These are phyloP conservation scores for Babyrousa celebensis DNA, from an alignment of 2,797 vertebrate genomes.

Conservation along the genomic window DNA sequence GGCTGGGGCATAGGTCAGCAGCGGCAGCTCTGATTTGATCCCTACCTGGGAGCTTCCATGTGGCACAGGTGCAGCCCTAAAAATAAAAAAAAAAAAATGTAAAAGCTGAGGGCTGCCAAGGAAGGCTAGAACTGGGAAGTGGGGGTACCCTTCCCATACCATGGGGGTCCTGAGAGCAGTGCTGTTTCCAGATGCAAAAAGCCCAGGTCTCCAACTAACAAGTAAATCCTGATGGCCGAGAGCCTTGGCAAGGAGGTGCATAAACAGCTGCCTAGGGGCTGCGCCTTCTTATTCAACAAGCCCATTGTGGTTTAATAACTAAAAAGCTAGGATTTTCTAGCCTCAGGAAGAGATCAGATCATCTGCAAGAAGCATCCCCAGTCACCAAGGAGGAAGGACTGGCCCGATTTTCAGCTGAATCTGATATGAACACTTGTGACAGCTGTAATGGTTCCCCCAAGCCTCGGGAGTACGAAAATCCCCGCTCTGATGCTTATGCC, in stretches of 20 bases:
- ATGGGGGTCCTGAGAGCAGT: neutral
- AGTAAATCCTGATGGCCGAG: neutral
- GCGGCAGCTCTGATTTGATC: no score
- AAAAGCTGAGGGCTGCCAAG: neutral
- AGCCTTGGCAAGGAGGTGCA: conserved; percentile 10
- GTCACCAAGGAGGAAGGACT: conserved; percentile 10
- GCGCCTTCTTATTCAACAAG: conserved; percentile 10
- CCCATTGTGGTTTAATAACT: neutral
- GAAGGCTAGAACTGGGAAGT: neutral
- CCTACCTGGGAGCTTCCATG: no score
- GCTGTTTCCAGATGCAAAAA: conserved; percentile 18
- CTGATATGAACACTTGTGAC: conserved; percentile 5
- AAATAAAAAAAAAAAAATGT: no score
- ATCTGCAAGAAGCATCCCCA: neutral
- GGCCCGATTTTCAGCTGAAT: conserved; percentile 36
- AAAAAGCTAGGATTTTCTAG: conserved; percentile 62
- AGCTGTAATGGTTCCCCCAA: conserved; percentile 4
- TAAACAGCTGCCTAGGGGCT: neutral
- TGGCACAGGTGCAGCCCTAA: no score
- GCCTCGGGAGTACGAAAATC: neutral
- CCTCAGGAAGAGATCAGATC: neutral
- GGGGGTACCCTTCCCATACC: neutral
- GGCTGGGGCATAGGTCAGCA: no score
- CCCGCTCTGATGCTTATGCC: conserved; percentile 15
- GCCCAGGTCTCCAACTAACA: neutral